A percentile compares a stretch with the other conserved stretches of the same genome.
These are phyloP conservation scores for Atta texana DNA, from an alignment of 1,140 invertebrate genomes.

Conservation along the genomic window DNA sequence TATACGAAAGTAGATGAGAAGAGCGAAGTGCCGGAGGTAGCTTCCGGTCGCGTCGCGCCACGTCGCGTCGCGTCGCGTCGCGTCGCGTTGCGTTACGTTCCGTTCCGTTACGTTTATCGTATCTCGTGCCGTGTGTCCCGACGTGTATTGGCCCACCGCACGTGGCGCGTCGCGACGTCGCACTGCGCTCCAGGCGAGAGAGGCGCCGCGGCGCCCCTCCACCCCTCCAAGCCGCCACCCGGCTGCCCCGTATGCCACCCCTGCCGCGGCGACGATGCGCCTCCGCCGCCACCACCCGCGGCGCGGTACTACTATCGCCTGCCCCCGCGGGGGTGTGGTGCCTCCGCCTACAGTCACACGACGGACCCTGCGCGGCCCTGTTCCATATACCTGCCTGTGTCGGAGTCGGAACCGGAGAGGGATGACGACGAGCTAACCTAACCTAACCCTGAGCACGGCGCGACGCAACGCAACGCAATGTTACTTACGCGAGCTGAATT, in stretches of 20 bases:
- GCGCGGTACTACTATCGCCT: constrained; percentile 71
- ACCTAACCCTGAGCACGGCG: constrained; percentile 35
- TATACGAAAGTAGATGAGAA: constrained; percentile 69
- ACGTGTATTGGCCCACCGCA: constrained; percentile 80
- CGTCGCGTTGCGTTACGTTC: constrained; percentile 44
- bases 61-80: constrained; percentile 25
- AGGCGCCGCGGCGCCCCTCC: constrained; percentile 81
- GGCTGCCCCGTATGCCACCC: constrained; percentile 69
- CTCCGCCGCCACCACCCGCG: constrained; percentile 58
- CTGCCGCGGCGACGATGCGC: constrained; percentile 48
- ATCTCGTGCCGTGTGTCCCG: constrained; percentile 49
- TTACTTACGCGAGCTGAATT: constrained; percentile 30
- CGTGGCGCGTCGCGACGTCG: constrained; percentile 86
- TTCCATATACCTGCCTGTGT: constrained; percentile 69
- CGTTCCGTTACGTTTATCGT: constrained; percentile 34
- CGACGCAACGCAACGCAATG: constrained; percentile 10
- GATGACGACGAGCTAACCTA: constrained; percentile 56
- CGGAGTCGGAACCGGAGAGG: constrained; percentile 46
- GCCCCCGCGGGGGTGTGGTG: constrained; percentile 82
- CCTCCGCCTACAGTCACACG: constrained; percentile 83
- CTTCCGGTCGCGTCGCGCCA: constrained; percentile 49
- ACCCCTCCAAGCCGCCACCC: constrained; percentile 66
- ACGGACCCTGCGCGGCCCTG: constrained; percentile 77
- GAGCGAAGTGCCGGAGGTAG: constrained; percentile 58
- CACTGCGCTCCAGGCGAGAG: constrained; percentile 85